Base-by-base conservation (phyloP, 2,797 vertebrate species). In the Gadopsis marmoratus region DNA sequence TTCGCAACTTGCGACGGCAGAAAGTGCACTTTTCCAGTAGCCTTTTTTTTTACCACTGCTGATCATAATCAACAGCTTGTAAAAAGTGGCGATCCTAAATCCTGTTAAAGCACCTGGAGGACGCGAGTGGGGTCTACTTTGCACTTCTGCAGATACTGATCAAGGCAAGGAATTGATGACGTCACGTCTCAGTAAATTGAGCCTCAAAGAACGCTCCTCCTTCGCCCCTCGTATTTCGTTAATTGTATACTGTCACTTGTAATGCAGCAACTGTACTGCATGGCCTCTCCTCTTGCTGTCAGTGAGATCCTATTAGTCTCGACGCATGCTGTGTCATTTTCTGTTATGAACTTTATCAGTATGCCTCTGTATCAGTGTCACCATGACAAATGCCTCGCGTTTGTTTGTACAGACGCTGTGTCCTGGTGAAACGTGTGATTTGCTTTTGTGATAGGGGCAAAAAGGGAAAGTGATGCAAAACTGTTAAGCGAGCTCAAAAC, bases 331-430 rank as follows among this genome's bases (percentile, higher is more conserved):
- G 54, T 63, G 59, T 79, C 63, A 72, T 41, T 47, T 56, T 76
- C 45, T 60, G 60, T 67, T 62, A 29, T 79, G 43, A 81, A 76
- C 69, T 81, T 41, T 69, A 67, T 69, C 79, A 60, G 54, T 37
- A 5, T 5, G 69, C 74, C 50, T 72, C 71, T 68, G 65, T 59
- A 77, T 89, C 71, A 76, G 9, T 71, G 81, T 85, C 84, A 72
- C 76, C 16, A 4, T 74, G 86, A 89, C 73, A 76, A 80, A 85
- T 58, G 65, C 54, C 58, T 23, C 33, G 39, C 70, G 74, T 78
- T 76, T 76, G 43, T 81, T 58, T 47, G 66, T 71, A 63, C 78
- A 84, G 64, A 83, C 81, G 76, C n/a, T 4, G 43, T 5, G 33
- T 8, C 55, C 26, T 61, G 64, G 39, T 63, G 54, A 39, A 78